phyloP scores from a whole-genome alignment of 2,797 vertebrate genomes.

The Acrossocheilus wenchowensis region DNA sequence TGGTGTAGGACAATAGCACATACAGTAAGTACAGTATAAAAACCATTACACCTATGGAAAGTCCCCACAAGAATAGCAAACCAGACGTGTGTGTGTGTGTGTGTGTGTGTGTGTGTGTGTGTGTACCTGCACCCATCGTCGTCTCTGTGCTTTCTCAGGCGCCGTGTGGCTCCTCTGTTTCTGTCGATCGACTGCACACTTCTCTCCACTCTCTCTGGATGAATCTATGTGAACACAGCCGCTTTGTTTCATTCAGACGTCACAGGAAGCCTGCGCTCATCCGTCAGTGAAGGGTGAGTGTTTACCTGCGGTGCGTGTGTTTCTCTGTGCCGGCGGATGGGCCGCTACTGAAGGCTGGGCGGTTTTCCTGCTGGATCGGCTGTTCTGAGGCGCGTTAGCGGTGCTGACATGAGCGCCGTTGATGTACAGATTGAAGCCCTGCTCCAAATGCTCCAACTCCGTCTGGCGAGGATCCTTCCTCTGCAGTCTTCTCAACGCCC shows the following conservation, averaged over 20 bases:
- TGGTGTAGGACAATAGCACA: no score
- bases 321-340: slow-evolving; percentile 60
- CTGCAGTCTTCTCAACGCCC: slow-evolving; percentile 83
- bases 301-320: slow-evolving; percentile 69
- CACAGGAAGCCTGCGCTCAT: background rate
- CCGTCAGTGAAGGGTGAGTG: background rate
- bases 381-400: slow-evolving; percentile 60
- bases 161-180: slow-evolving; percentile 79
- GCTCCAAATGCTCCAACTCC: slow-evolving; percentile 87
- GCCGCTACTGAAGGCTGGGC: slow-evolving; percentile 55
- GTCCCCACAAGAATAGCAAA: no score
- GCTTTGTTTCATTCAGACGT: background rate
- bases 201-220: slow-evolving; percentile 55
- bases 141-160: slow-evolving; percentile 85
- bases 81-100: background rate
- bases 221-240: slow-evolving; percentile 29
- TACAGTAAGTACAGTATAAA: no score
- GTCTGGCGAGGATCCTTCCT: slow-evolving; percentile 83
- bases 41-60: no score
- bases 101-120: background rate
- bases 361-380: slow-evolving; percentile 63
- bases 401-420: slow-evolving; percentile 91
- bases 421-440: slow-evolving; percentile 93
- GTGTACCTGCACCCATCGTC: slow-evolving; percentile 90
- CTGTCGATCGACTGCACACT: slow-evolving; percentile 65